Evolutionary conservation across 2,113 vertebrate species (phyloP).

Genomic region (Scolopax mira): DNA sequence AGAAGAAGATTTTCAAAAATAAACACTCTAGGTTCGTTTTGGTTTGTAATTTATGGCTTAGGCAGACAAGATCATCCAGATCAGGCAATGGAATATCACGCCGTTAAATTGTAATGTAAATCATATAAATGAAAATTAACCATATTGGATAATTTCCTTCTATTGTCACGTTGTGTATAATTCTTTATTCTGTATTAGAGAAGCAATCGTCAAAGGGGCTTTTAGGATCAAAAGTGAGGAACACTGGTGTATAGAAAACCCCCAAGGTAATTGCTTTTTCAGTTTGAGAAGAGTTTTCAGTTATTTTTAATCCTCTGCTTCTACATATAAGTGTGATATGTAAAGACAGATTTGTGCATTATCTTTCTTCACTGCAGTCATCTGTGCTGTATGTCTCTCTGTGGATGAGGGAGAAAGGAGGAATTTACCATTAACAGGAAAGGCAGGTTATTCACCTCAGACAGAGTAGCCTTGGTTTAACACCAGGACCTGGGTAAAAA

Average conservation of each 20-base stretch:
- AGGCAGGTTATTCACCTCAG: background rate
- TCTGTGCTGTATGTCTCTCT: conserved; percentile 5
- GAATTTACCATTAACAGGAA: background rate
- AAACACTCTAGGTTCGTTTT: conserved; percentile 14
- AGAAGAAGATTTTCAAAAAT: conserved; percentile 44
- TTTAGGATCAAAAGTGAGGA: background rate
- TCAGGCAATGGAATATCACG: background rate
- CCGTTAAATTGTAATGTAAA: background rate
- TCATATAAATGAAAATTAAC: background rate
- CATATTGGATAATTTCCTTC: background rate
- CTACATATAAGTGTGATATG: background rate
- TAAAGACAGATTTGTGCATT: conserved; percentile 4
- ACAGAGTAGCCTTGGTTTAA: background rate
- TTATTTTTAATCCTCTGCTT: conserved; percentile 34
- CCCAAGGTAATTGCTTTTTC: background rate
- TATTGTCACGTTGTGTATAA: background rate
- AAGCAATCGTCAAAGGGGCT: background rate
- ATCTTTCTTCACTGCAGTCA: conserved; percentile 5
- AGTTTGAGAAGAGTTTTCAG: background rate
- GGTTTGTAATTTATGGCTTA: background rate
- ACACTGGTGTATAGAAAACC: background rate
- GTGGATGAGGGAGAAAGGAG: background rate
- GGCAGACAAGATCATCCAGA: background rate
- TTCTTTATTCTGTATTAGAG: background rate
- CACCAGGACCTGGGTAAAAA: background rate